These are phyloP conservation scores for Lobophora halterata DNA, from an alignment of 2,888 invertebrate genomes.

Conservation along the genomic window DNA sequence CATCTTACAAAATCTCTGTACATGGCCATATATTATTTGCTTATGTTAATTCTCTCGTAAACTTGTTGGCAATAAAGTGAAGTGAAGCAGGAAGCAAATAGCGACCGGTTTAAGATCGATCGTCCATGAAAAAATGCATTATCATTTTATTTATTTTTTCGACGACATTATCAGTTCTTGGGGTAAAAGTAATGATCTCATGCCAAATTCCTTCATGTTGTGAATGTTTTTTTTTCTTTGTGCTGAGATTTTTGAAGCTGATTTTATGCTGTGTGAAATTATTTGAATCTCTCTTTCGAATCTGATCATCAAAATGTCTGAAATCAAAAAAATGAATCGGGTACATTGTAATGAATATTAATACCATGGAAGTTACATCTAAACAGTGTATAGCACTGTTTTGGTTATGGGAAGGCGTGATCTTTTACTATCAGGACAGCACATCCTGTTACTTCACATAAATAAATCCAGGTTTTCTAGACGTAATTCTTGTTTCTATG, in stretches of 20 bases:
- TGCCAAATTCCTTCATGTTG: conserved; percentile 15
- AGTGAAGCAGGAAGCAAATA: conserved; percentile 23
- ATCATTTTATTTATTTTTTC: conserved; percentile 14
- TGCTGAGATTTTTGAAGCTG: conserved; percentile 16
- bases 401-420: no score
- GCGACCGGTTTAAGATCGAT: conserved; percentile 20
- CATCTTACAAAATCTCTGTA: neutral
- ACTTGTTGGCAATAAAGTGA: conserved; percentile 11
- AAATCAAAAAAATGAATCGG: no score
- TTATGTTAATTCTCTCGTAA: conserved; percentile 3
- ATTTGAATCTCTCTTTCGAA: no score
- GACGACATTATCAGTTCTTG: conserved; percentile 6
- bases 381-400: no score
- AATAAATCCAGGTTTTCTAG: no score
- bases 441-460: no score
- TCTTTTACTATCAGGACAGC: no score
- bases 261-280: conserved; percentile 11
- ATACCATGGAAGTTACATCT: no score
- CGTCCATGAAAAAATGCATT: conserved; percentile 15
- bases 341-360: no score
- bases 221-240: conserved; percentile 25
- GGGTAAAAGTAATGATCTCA: conserved; percentile 12
- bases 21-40: neutral
- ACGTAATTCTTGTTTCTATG: no score
- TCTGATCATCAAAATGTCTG: no score